phyloP scores from a whole-genome alignment of 2,113 vertebrate species.

The Pholis gunnellus region DNA sequence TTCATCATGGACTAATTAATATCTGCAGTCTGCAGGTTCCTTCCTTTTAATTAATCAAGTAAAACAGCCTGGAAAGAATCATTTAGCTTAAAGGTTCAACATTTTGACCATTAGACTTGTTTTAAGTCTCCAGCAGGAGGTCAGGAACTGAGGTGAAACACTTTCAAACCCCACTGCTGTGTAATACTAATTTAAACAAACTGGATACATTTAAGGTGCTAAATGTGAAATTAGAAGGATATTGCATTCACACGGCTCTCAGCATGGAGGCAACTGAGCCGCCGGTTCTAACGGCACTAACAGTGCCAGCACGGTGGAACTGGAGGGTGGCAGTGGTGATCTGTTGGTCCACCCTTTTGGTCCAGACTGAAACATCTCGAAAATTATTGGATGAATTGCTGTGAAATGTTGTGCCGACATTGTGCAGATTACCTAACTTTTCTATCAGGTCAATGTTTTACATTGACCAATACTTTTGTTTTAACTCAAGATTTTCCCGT shows the following conservation, averaged over 20 bases:
- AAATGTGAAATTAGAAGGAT: neutral
- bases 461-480: neutral
- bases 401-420: neutral
- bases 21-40: slow-evolving; percentile 35
- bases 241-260: neutral
- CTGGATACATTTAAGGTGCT: neutral
- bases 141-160: slow-evolving; percentile 2
- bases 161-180: neutral
- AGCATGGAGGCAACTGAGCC: neutral
- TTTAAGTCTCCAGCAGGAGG: slow-evolving; percentile 4
- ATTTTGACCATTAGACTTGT: slow-evolving; percentile 22
- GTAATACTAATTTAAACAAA: neutral
- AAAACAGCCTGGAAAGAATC: slow-evolving; percentile 13
- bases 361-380: neutral
- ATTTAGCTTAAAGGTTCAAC: slow-evolving; percentile 10
- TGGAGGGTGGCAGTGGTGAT: neutral
- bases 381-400: neutral
- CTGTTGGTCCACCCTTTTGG: neutral
- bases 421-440: neutral
- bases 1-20: slow-evolving; percentile 43
- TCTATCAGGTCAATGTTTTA: neutral
- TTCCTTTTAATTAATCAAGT: slow-evolving; percentile 47
- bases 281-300: neutral
- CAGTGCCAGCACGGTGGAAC: neutral
- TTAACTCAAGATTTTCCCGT: too few relatives aligned